Evolutionary conservation across 2,113 vertebrate genomes (phyloP), one percentile per base, ranked within the genome.

Genomic region (Deroptyus accipitrinus): DNA sequence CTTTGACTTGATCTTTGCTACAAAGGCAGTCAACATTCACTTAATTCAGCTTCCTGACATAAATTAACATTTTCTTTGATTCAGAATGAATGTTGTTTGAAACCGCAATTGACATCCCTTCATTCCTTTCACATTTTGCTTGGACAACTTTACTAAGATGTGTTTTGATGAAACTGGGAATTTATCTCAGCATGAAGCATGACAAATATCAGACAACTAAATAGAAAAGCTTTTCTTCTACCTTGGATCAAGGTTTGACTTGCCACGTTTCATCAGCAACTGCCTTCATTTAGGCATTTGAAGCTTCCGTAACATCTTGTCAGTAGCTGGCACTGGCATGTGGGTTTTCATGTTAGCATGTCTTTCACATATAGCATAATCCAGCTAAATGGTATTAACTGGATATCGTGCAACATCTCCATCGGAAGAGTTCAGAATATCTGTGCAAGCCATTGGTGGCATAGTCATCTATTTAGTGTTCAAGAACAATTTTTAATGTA

Each of bases 41-140:
- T 94, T 95, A 96, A 95, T 93, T 94, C 86, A 89, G 44, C 86
- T 97, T 95, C 85, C 91, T 94, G 83, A 94, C 86, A 95, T 39
- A 79, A 90, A 94, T 70, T 75, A 97, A 96, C 52, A 91, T 92
- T 74, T 86, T 92, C 59, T 95, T 96, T 93, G 57, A 87, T 57
- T 95, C 70, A 20, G 55, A 84, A 94, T 84, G 73, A 95, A 92
- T 70, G 52, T 35, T 68, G 57, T 95, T 87, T 88, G 88, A 94
- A 96, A 97, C 70, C 70, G 14, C 66, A 92, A 39, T 44, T 94
- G 80, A 85, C 37, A 63, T 91, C 30, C 54, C 27, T 80, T 88
- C 44, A 73, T 51, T 90, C 80, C 89, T 66, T 94, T 86, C 35
- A 39, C 79, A 85, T 73, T 81, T 94, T 33, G 17, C 85, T 94